A percentile compares a stretch with the other conserved stretches of the same genome.
phyloP scores from a whole-genome alignment of 2,888 invertebrate genomes.

The Athrips mouffetella region DNA sequence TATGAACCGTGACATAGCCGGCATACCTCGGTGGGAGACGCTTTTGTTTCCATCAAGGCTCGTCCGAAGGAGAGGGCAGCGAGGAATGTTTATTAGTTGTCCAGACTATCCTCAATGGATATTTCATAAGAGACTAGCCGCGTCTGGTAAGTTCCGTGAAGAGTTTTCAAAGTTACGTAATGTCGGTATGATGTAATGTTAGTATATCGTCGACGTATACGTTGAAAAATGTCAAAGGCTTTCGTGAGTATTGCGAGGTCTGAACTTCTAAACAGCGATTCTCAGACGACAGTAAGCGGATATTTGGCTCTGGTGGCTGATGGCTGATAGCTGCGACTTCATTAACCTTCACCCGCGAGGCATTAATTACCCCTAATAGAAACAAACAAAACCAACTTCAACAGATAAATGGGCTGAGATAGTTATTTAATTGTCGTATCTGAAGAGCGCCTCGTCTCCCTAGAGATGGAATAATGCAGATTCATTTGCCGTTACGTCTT shows the following conservation, averaged over 20 bases:
- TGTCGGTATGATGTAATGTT: background rate
- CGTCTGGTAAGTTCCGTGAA: background rate
- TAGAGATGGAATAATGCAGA: slow-evolving; percentile 56
- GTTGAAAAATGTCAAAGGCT: background rate
- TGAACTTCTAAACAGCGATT: background rate
- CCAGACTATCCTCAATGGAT: slow-evolving; percentile 5
- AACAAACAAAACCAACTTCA: slow-evolving; percentile 69
- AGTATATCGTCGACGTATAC: too few species aligned
- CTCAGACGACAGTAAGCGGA: slow-evolving; percentile 17
- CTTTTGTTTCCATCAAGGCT: slow-evolving; percentile 18
- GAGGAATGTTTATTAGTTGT: slow-evolving; percentile 19
- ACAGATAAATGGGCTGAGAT: slow-evolving; percentile 68
- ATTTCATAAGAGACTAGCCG: background rate
- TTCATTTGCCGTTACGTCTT: slow-evolving; percentile 64
- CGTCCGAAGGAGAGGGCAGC: background rate
- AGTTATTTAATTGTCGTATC: slow-evolving; percentile 73
- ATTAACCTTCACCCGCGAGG: slow-evolving; percentile 63
- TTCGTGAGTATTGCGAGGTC: background rate
- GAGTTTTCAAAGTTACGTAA: background rate
- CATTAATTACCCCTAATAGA: slow-evolving; percentile 72
- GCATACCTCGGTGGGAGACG: slow-evolving; percentile 24
- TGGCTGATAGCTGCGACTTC: slow-evolving; percentile 60
- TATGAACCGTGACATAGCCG: slow-evolving; percentile 24
- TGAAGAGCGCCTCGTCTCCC: slow-evolving; percentile 37
- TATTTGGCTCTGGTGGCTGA: slow-evolving; percentile 33